phyloP scores from a whole-genome alignment of 2,797 vertebrate genomes.

The Eutrigla gurnardus region DNA sequence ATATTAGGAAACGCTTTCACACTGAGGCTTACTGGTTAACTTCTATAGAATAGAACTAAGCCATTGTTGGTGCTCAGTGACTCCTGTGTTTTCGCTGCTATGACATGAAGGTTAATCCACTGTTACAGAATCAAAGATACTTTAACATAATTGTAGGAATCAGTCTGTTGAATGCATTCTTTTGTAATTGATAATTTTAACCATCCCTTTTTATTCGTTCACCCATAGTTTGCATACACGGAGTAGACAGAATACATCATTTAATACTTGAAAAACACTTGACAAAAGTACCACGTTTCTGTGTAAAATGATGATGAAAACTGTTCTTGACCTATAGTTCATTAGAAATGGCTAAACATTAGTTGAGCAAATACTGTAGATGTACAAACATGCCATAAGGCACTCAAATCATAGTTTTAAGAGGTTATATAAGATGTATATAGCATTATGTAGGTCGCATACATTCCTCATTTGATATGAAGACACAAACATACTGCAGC shows the following conservation, averaged over 20 bases:
- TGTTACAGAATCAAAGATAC: neutral
- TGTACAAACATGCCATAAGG: neutral
- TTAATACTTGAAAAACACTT: neutral
- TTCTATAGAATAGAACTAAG: neutral
- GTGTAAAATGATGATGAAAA: neutral
- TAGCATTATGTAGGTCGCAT: neutral
- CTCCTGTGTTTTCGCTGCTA: neutral
- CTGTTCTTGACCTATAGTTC: neutral
- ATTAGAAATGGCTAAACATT: neutral
- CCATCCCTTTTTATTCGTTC: neutral
- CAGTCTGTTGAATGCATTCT: neutral
- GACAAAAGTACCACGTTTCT: neutral
- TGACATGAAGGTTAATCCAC: neutral
- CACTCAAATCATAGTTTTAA: neutral
- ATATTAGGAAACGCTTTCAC: too few species aligned
- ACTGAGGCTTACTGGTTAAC: neutral
- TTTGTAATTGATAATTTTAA: neutral
- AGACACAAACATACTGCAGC: conserved; percentile 2
- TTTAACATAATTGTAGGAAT: neutral
- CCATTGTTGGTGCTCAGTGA: neutral
- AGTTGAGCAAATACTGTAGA: neutral
- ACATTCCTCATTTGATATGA: neutral
- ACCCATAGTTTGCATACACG: neutral
- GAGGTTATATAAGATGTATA: neutral
- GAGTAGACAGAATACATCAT: neutral